Percentiles rank a stretch among this genome's conserved stretches.
Evolutionary conservation across 2,113 vertebrate species (phyloP).

Genomic region (Tychaedon coryphoeus): DNA sequence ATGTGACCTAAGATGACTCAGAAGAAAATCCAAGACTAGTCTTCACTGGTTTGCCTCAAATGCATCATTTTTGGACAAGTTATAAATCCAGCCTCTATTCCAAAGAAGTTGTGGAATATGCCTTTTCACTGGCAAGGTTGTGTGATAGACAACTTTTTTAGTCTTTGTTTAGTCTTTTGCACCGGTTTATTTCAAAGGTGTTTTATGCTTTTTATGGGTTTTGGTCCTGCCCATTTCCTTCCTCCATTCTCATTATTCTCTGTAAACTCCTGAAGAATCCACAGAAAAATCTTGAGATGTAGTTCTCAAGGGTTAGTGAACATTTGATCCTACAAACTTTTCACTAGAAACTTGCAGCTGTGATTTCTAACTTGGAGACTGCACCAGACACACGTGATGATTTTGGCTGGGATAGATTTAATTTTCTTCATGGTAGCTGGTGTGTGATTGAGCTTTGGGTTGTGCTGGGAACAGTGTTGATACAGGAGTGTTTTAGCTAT

Average conservation of each 20-base stretch:
- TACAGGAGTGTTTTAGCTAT: accelerated
- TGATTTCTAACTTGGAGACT: neutral
- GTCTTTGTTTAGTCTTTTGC: neutral
- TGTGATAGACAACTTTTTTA: too few species aligned
- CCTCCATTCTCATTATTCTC: neutral
- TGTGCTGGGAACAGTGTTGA: neutral
- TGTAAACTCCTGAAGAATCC: neutral
- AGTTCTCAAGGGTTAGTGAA: neutral
- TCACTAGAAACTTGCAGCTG: neutral
- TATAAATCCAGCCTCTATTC: neutral
- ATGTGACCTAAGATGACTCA: neutral
- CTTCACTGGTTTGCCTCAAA: neutral
- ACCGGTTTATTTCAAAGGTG: neutral
- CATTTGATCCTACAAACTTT: neutral
- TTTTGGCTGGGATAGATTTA: neutral
- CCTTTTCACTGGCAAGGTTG: neutral
- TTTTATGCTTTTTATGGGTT: neutral
- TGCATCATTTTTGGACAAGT: neutral
- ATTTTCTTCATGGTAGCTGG: neutral
- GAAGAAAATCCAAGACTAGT: neutral
- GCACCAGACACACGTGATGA: neutral
- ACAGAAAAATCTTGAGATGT: neutral
- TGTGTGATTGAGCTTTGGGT: neutral
- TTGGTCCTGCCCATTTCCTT: neutral
- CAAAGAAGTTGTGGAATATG: neutral